phyloP scores from a whole-genome alignment of 2,888 invertebrate genomes.

The Ophion ventricosus region DNA sequence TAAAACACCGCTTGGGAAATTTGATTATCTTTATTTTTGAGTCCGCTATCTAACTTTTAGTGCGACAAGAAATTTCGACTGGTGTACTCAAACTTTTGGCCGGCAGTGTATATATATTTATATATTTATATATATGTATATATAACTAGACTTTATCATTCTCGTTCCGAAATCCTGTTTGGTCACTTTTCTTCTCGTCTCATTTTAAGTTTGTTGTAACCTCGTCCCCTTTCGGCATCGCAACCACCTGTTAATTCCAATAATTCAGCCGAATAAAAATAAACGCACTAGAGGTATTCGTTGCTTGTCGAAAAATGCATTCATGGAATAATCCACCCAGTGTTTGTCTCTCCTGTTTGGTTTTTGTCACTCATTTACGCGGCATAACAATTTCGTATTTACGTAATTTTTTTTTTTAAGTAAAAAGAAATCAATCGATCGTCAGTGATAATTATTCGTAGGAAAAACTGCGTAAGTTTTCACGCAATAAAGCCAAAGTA shows the following conservation, averaged over 20 bases:
- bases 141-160: slow-evolving; percentile 36
- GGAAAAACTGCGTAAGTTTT: slow-evolving; percentile 24
- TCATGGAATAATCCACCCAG: neutral
- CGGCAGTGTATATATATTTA: too few relatives aligned
- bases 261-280: slow-evolving; percentile 13
- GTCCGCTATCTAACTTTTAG: too few relatives aligned
- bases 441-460: neutral
- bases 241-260: slow-evolving; percentile 15
- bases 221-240: slow-evolving; percentile 15
- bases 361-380: neutral
- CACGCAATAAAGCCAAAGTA: slow-evolving; percentile 34
- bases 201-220: slow-evolving; percentile 33
- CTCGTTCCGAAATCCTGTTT: slow-evolving; percentile 53
- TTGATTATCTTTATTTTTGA: too few relatives aligned
- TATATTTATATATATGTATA: neutral
- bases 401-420: neutral
- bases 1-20: too few relatives aligned
- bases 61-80: too few relatives aligned
- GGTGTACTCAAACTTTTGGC: too few relatives aligned
- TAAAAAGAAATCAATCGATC: too few relatives aligned
- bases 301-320: neutral
- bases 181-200: slow-evolving; percentile 61
- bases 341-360: neutral
- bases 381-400: neutral
- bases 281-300: neutral